Conservation (phyloP, 2,888 invertebrate species). For the Hirtodrosophila cameraria region DNA sequence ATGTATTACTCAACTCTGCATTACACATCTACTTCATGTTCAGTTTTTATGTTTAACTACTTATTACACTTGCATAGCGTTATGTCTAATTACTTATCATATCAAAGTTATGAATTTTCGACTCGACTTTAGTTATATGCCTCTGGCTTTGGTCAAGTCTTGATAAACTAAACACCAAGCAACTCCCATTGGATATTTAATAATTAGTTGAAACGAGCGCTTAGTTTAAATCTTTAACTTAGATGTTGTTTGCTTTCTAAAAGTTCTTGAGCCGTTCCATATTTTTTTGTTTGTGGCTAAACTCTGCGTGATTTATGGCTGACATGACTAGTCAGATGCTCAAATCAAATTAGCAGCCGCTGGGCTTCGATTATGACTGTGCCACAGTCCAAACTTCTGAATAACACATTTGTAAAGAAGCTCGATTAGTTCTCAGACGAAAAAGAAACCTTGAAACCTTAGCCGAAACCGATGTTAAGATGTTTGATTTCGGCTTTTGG, state of each 20-base stretch:
- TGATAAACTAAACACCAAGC: conserved; percentile 14
- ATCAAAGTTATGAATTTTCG: too few species aligned
- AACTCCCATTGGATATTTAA: conserved; percentile 39
- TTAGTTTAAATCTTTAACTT: conserved; percentile 19
- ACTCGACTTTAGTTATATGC: background rate
- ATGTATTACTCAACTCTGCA: too few species aligned
- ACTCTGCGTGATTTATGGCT: conserved; percentile 48
- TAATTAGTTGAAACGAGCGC: conserved; percentile 47
- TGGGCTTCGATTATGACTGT: conserved; percentile 25
- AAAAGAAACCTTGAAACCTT: conserved; percentile 16
- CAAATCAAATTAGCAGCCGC: conserved; percentile 43
- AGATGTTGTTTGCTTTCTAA: conserved; percentile 63
- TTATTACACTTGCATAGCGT: too few species aligned
- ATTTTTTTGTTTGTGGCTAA: conserved; percentile 34
- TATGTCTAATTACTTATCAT: too few species aligned
- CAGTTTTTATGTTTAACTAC: too few species aligned
- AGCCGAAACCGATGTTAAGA: conserved; percentile 37
- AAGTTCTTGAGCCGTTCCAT: conserved; percentile 43
- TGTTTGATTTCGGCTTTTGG: conserved; percentile 43
- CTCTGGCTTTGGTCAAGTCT: background rate
- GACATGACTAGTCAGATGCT: conserved; percentile 43
- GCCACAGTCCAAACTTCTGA: conserved; percentile 21
- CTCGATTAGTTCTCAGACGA: conserved; percentile 23
- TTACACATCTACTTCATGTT: too few species aligned
- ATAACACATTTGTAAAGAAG: conserved; percentile 19